phyloP scores from a whole-genome alignment of 2,113 vertebrate species.

The Progne subis region DNA sequence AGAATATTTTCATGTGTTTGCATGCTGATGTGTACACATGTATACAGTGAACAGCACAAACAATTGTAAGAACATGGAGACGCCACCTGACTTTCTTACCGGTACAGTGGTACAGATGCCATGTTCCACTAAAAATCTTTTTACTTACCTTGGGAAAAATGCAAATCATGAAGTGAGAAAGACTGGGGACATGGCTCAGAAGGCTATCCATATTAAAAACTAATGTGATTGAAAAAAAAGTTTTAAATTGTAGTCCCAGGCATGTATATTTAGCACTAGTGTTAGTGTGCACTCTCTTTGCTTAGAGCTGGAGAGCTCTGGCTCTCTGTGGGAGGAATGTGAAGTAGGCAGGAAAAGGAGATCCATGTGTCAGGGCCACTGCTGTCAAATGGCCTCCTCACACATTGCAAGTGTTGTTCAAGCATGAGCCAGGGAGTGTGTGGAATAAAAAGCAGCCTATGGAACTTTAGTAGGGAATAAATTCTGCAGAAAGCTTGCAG shows the following conservation, averaged over 20 bases:
- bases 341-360: neutral
- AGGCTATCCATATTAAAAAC: neutral
- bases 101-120: neutral
- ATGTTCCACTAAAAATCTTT: neutral
- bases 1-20: neutral
- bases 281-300: neutral
- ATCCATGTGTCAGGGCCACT: neutral
- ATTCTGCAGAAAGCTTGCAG: neutral
- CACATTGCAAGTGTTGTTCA: slow-evolving; percentile 19
- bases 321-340: neutral
- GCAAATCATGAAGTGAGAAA: neutral
- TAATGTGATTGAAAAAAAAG: neutral
- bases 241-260: neutral
- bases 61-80: neutral
- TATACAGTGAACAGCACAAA: neutral
- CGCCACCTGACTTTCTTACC: neutral
- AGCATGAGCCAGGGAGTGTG: neutral
- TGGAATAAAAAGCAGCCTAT: slow-evolving; percentile 30
- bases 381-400: slow-evolving; percentile 29
- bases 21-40: neutral
- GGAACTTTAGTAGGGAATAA: neutral
- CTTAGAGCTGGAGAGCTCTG: neutral
- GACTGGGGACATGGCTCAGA: neutral
- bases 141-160: neutral
- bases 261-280: neutral